Conservation (phyloP, 2,113 vertebrate genomes). For the Triplophysa tibetana region DNA sequence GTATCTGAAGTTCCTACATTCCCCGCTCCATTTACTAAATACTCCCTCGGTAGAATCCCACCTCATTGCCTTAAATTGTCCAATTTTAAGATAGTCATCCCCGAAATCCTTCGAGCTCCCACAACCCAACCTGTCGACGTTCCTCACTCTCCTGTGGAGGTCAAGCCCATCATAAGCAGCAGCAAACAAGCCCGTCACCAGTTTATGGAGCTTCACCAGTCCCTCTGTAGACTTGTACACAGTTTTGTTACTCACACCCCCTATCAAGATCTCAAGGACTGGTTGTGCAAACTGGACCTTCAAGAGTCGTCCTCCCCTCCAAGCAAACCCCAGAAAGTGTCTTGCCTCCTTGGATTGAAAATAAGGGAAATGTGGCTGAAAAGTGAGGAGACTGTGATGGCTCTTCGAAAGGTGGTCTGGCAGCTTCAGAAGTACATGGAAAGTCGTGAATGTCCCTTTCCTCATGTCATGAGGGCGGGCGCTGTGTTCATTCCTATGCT, state of each 20-base stretch:
- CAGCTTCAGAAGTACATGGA: slow-evolving; percentile 79
- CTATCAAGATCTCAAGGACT: slow-evolving; percentile 58
- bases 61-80: slow-evolving; percentile 65
- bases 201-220: slow-evolving; percentile 81
- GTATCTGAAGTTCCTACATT: not conserved
- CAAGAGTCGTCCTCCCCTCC: slow-evolving; percentile 31
- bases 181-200: slow-evolving; percentile 60
- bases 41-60: slow-evolving; percentile 62
- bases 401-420: slow-evolving; percentile 72
- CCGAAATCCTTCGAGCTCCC: not conserved
- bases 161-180: not conserved
- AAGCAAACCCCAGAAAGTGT: slow-evolving; percentile 67
- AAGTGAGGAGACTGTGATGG: slow-evolving; percentile 66
- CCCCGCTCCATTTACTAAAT: slow-evolving; percentile 28
- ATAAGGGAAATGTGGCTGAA: slow-evolving; percentile 81
- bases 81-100: slow-evolving; percentile 61
- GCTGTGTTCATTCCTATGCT: slow-evolving; percentile 91
- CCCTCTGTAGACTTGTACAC: slow-evolving; percentile 76
- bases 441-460: slow-evolving; percentile 83
- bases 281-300: slow-evolving; percentile 61
- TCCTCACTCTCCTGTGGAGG: slow-evolving; percentile 45
- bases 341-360: slow-evolving; percentile 62
- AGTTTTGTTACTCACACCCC: slow-evolving; percentile 70
- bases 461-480: slow-evolving; percentile 85
- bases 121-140: not conserved